Base-by-base conservation (phyloP, 2,113 vertebrate species). In the Gobio gobio region DNA sequence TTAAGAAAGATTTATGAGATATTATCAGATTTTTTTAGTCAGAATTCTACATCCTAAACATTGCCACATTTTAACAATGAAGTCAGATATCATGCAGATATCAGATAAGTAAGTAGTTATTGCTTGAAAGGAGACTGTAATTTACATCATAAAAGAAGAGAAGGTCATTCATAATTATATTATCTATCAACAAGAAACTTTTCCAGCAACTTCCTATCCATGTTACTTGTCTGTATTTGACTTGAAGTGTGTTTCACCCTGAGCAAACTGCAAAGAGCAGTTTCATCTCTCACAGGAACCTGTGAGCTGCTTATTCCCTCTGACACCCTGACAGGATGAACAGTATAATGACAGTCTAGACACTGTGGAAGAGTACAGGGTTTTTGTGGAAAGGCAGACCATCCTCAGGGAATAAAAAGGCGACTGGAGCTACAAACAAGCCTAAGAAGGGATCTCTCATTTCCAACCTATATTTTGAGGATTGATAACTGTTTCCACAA, bases 341-440 rank as follows among this genome's bases (percentile, higher is more conserved):
- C 47, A 36, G 16, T 77, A 56, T 56, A 77, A 77, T 77, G 74
- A 77, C 47, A 77, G 49, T 77, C 74, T 56, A 77, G 74, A 77
- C 26, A 43, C 14, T 6, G 49, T 20, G 74, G 14, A 51, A 56
- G 74, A 56, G 74, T 77, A 74, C 5, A 3, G 72, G 72, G 22
- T 49, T 13, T 74, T 49, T 49, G 43, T 47, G 43, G 72, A 43
- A 74, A 74, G 68, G 72, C 72, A 49, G 43, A 49, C 36, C 68
- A 20, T 72, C 68, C 36, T 43, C 20, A 0, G 43, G 72, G 22
- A 74, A 74, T 49, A 43, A 73, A 40, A 49, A 74, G 13, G 72
- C 43, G 43, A 73, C 43, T 14, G 22, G n/a, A 47, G 70, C 12
- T 16, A 26, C 70, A 73, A 73, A 73, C 70, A 72, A 45, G 5